Evolutionary conservation across 2,888 invertebrate species (phyloP), one percentile per base, ranked within the genome.

Genomic region (Thymelicus acteon): DNA sequence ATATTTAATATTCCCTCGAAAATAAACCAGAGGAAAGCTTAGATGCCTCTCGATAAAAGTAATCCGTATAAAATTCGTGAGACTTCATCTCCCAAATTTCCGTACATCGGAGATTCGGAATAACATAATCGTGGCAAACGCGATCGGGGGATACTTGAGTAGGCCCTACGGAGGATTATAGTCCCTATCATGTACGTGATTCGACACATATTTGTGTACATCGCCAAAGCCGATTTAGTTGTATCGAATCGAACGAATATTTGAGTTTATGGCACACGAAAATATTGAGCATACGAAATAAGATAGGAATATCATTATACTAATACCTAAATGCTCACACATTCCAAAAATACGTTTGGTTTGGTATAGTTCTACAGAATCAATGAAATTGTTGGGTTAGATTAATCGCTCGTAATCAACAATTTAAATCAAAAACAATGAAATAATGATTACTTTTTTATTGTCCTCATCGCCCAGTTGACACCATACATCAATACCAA

Each of bases 111-210:
- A 63, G 48, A 64, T 70, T 64, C 69, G 40, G 49, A 70, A 70
- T 69, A 69, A 70, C 58, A 64, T 70, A 70, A 70, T 64, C 69
- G 63, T 64, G 63, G 62, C 63, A 64, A 70, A 70, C 63, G 60
- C 58, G 63, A 49, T 69, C 69, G 58, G 24, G 24, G 39, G 68
- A 63, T 63, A 54, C 69, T 63, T 40, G 63, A 63, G 69, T 58
- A 24, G 37, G 63, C 68, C 40, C 48, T 47, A 15, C 68, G 47
- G 0, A 6, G 62, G 69, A 69, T 69, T 69, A 69, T 58, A 15
- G 69, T n/a, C 58, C 63, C 15, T 68, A 68, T 62, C 12, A 19
- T 47, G 37, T 39, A 44, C 13, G 62, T 47, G 44, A n/a, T 68
- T 62, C 0, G 37, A 37, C 19, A 47, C n/a, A 68, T 44, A 62